phyloP scores from a whole-genome alignment of 2,888 invertebrate genomes.

The Acleris laterana region DNA sequence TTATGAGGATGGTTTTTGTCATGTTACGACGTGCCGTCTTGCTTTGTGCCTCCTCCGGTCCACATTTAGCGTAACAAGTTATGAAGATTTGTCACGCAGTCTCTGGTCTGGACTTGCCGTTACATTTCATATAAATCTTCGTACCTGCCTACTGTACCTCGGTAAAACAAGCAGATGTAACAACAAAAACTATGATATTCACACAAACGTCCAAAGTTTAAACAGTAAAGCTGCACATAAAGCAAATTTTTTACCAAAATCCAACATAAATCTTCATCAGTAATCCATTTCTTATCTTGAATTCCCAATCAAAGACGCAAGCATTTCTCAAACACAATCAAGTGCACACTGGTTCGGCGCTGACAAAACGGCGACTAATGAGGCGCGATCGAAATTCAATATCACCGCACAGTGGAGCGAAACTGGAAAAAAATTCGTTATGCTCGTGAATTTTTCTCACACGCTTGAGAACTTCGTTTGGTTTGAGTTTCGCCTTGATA shows the following conservation, averaged over 20 bases:
- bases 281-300: not conserved
- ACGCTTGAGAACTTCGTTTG: constrained; percentile 21
- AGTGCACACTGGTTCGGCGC: constrained; percentile 22
- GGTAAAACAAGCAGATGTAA: no score
- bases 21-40: no score
- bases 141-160: no score
- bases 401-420: constrained; percentile 39
- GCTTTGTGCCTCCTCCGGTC: no score
- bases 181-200: no score
- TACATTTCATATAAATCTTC: no score
- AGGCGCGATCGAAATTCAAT: constrained; percentile 47
- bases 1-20: no score
- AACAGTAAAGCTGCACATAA: no score
- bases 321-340: constrained; percentile 6
- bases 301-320: constrained; percentile 8
- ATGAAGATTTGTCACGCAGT: no score
- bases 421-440: constrained; percentile 48
- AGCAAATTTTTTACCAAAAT: not conserved
- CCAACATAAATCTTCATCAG: not conserved
- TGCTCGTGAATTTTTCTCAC: constrained; percentile 19
- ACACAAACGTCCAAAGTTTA: no score
- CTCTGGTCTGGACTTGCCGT: no score
- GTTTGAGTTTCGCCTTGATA: constrained; percentile 7
- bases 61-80: no score
- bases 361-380: constrained; percentile 43